A percentile compares a stretch with the other conserved stretches of the same genome.
phyloP scores from a whole-genome alignment of 2,888 invertebrate species.

The Leptothorax acervorum region DNA sequence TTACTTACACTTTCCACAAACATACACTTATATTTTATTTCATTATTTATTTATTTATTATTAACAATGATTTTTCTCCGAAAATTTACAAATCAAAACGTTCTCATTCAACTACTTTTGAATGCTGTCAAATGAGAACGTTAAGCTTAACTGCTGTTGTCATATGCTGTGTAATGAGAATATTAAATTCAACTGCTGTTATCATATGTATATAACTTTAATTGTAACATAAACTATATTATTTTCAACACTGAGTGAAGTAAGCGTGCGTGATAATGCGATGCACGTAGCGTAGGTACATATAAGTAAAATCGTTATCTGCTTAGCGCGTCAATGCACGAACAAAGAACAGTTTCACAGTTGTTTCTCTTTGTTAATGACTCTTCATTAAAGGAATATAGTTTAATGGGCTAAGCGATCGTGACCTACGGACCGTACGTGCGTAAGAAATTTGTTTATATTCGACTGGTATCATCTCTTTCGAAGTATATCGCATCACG shows the following conservation, averaged over 20 bases:
- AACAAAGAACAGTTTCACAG: constrained; percentile 45
- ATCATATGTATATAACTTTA: not conserved
- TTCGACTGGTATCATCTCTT: constrained; percentile 2
- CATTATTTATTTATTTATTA: constrained; percentile 1
- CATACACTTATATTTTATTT: no score
- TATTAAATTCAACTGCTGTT: not conserved
- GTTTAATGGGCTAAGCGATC: constrained; percentile 55
- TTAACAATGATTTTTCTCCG: not conserved
- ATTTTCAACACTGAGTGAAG: not conserved
- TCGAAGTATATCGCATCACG: not conserved
- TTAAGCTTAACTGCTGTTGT: not conserved
- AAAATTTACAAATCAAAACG: not conserved
- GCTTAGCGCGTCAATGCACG: constrained; percentile 51
- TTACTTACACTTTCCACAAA: not conserved
- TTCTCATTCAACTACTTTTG: not conserved
- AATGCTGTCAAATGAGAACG: no score
- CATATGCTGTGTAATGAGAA: constrained; percentile 12
- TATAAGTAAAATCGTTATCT: constrained; percentile 50
- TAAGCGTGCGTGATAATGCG: constrained; percentile 41
- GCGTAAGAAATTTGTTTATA: constrained; percentile 54
- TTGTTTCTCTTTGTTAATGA: constrained; percentile 43
- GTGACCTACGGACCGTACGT: constrained; percentile 28
- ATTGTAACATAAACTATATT: not conserved
- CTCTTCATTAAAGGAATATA: constrained; percentile 42
- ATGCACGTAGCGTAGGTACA: constrained; percentile 4